phyloP scores from a whole-genome alignment of 2,113 vertebrate genomes.

The Colius striatus region DNA sequence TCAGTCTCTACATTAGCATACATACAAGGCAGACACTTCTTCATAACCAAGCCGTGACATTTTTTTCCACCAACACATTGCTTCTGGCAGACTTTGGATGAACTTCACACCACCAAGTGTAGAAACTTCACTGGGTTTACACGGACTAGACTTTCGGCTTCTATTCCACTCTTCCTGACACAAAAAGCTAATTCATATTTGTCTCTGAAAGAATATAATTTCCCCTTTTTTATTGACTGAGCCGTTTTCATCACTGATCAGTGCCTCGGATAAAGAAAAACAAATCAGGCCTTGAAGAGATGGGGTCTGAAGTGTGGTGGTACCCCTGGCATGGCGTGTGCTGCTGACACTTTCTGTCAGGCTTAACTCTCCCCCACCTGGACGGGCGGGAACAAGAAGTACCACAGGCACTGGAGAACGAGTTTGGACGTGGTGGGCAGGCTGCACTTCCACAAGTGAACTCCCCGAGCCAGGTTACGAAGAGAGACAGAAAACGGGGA shows the following conservation, averaged over 20 bases:
- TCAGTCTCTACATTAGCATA: neutral
- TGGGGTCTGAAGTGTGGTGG: rapidly evolving
- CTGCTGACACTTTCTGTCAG: neutral
- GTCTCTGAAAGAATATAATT: rapidly evolving
- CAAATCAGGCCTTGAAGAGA: rapidly evolving
- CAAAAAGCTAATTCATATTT: rapidly evolving
- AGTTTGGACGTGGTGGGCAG: neutral
- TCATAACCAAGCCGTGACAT: neutral
- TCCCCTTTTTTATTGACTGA: neutral
- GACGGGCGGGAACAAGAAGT: rapidly evolving
- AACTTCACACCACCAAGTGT: neutral
- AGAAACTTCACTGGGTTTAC: neutral
- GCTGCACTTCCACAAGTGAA: too few species aligned
- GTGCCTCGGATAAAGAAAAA: neutral
- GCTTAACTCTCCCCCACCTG: neutral
- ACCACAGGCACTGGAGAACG: neutral
- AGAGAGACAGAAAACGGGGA: rapidly evolving
- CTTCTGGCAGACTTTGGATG: neutral
- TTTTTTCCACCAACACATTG: neutral
- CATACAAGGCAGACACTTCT: neutral
- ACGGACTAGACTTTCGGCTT: rapidly evolving
- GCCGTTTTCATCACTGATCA: rapidly evolving
- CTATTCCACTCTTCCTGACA: rapidly evolving
- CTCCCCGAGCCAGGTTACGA: neutral
- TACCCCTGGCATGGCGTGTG: neutral